Conservation (phyloP, 1,140 invertebrate genomes). For the Lasioglossum baleicum region DNA sequence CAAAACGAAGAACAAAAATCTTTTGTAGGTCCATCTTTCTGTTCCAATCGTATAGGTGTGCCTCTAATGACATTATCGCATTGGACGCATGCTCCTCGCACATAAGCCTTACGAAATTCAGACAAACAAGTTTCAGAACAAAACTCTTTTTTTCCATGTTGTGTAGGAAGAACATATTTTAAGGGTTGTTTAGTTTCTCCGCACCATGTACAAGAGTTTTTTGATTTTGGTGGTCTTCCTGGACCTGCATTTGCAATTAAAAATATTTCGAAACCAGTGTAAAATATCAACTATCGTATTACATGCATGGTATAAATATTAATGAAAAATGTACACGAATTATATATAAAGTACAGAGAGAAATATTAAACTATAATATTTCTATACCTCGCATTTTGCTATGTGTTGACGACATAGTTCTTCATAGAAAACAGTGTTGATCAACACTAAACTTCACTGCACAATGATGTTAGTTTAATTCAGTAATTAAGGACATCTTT, state of each 20-base stretch:
- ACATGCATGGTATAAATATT: neutral
- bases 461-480: slow-evolving; percentile 18
- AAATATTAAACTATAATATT: slow-evolving; percentile 33
- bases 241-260: slow-evolving; percentile 76
- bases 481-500: slow-evolving; percentile 37
- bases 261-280: neutral
- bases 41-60: slow-evolving; percentile 80
- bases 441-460: neutral
- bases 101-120: slow-evolving; percentile 92
- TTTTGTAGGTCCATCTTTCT: slow-evolving; percentile 83
- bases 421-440: slow-evolving; percentile 14
- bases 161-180: slow-evolving; percentile 92
- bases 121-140: slow-evolving; percentile 93
- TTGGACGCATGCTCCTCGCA: slow-evolving; percentile 90
- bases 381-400: slow-evolving; percentile 57
- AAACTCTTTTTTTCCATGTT: slow-evolving; percentile 94
- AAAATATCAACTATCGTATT: neutral
- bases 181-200: slow-evolving; percentile 89
- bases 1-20: slow-evolving; percentile 92
- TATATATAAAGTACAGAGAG: slow-evolving; percentile 21
- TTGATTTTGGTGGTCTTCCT: slow-evolving; percentile 87
- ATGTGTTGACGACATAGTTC: slow-evolving; percentile 55
- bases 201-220: slow-evolving; percentile 90
- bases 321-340: neutral
- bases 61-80: slow-evolving; percentile 92